phyloP scores from a whole-genome alignment of 2,888 invertebrate genomes.

The Drosophila picticornis region DNA sequence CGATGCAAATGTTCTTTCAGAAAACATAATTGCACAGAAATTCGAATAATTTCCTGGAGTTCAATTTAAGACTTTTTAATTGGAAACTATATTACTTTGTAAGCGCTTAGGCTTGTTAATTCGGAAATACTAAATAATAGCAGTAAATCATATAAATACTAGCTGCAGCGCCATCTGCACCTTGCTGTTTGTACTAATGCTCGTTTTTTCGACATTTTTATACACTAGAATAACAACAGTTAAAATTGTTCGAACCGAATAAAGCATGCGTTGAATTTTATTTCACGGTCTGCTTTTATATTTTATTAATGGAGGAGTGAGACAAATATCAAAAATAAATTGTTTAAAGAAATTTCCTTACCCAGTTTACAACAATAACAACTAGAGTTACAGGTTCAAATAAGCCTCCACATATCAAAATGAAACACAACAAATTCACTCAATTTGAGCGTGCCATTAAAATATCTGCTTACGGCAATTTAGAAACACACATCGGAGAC shows the following conservation, averaged over 20 bases:
- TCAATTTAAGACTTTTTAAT: not conserved
- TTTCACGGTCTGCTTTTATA: slow-evolving; percentile 5
- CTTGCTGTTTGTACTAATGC: not conserved
- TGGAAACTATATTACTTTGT: not conserved
- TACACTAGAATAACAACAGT: slow-evolving; percentile 18
- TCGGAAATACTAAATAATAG: not conserved
- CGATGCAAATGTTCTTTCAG: not conserved
- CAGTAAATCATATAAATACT: not conserved
- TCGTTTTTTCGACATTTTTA: not conserved
- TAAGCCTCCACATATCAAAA: not conserved
- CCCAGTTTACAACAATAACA: slow-evolving; percentile 26
- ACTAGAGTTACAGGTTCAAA: slow-evolving; percentile 40
- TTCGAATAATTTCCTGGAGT: not conserved
- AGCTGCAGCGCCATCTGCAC: slow-evolving; percentile 32
- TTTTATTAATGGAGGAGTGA: slow-evolving; percentile 9
- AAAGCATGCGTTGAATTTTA: slow-evolving; percentile 25
- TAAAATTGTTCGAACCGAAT: slow-evolving; percentile 6
- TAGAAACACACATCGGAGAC: slow-evolving; percentile 23
- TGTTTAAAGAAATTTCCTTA: not conserved
- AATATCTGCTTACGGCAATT: slow-evolving; percentile 11
- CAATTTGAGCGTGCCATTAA: slow-evolving; percentile 22
- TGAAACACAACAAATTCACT: not conserved
- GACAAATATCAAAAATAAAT: slow-evolving; percentile 2
- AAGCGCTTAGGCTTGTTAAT: too few relatives aligned
- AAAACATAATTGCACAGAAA: not conserved